Conservation (phyloP, 1,140 invertebrate genomes). For the Papilio dardanus region DNA sequence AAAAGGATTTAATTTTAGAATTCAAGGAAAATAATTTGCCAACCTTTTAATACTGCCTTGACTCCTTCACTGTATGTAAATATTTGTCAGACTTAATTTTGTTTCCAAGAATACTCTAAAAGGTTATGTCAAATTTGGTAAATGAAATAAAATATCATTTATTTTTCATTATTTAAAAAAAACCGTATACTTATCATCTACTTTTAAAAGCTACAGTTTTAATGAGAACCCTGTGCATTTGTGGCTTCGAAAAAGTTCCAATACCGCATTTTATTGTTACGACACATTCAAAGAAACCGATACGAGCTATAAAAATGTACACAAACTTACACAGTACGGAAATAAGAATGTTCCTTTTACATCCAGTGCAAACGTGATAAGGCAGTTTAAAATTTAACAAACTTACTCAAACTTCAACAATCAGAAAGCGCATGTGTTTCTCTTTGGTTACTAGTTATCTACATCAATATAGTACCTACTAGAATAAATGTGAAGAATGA, state of each 20-base stretch:
- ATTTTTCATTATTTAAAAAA: no score
- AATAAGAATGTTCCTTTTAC: constrained; percentile 6
- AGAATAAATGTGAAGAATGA: not conserved
- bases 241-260: not conserved
- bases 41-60: not conserved
- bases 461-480: not conserved
- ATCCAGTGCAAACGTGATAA: not conserved
- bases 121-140: no score
- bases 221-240: not conserved
- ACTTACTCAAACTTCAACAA: not conserved
- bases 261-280: constrained; percentile 6
- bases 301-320: not conserved
- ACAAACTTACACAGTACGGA: constrained; percentile 3
- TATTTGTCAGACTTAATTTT: no score
- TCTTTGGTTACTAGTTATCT: not conserved
- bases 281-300: constrained; percentile 8
- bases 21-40: not conserved
- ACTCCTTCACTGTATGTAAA: not conserved
- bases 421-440: not conserved
- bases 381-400: not conserved
- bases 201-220: not conserved
- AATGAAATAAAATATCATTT: not conserved
- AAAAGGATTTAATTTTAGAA: not conserved
- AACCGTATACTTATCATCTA: no score
- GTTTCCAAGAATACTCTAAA: no score